Evolutionary conservation across 2,888 invertebrate species (phyloP).

Genomic region (Micoletzkya japonica): DNA sequence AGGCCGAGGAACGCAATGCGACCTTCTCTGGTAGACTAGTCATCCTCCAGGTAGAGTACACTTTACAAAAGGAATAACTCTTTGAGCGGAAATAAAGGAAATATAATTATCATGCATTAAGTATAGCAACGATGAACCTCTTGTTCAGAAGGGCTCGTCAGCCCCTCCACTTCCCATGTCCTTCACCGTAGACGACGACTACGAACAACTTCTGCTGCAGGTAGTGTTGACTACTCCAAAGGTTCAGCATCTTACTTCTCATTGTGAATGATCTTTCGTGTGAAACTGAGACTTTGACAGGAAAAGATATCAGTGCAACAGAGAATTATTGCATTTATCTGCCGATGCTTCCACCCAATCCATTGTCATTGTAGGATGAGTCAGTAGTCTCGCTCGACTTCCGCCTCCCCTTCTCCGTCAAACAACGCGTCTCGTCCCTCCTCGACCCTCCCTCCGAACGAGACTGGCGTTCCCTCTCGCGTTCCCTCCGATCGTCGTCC

Average conservation of each 20-base stretch:
- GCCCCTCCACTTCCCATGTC: neutral
- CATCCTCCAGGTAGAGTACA: constrained; percentile 3
- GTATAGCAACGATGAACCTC: too few relatives aligned
- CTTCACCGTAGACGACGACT: neutral
- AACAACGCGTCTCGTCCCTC: neutral
- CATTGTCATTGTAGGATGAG: constrained; percentile 6
- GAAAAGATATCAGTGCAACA: neutral
- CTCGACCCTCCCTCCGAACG: constrained; percentile 17
- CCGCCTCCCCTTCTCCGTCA: neutral
- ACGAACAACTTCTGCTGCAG: constrained; percentile 2
- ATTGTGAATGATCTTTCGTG: neutral
- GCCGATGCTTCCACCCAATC: neutral
- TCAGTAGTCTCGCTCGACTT: constrained; percentile 13
- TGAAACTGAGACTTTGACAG: neutral
- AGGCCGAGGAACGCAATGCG: neutral
- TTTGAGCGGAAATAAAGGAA: too few relatives aligned
- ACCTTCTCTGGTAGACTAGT: neutral
- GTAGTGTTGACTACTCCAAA: too few relatives aligned
- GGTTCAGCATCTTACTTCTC: too few relatives aligned
- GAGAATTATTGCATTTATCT: neutral
- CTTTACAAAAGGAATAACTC: neutral
- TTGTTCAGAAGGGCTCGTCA: neutral
- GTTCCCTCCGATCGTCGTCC: constrained; percentile 4
- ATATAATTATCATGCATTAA: too few relatives aligned
- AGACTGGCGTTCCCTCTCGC: constrained; percentile 17